These are phyloP conservation scores for Caenorhabditis imperialis DNA, from an alignment of 2,888 invertebrate species.

Conservation along the genomic window DNA sequence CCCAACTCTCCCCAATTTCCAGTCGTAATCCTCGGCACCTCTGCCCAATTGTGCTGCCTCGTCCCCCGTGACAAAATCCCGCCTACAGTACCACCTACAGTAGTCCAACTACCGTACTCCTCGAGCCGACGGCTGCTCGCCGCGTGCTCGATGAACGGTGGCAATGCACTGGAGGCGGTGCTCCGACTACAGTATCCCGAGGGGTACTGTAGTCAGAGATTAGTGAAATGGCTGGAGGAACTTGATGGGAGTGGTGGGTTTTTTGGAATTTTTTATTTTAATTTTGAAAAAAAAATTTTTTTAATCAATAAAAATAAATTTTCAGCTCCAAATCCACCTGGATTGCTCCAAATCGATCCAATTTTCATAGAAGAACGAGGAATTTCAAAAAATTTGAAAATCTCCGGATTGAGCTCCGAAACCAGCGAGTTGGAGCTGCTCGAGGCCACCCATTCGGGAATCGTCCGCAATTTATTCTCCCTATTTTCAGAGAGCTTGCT, in stretches of 20 bases:
- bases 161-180: slow-evolving; percentile 55
- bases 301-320: neutral
- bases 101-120: slow-evolving; percentile 53
- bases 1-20: slow-evolving; percentile 11
- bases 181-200: slow-evolving; percentile 15
- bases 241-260: slow-evolving; percentile 13
- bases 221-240: slow-evolving; percentile 13
- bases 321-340: too few species aligned
- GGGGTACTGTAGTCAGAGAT: neutral
- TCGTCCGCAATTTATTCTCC: slow-evolving; percentile 45
- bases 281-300: too few species aligned
- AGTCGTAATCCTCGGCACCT: slow-evolving; percentile 60
- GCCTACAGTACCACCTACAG: slow-evolving; percentile 24
- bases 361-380: slow-evolving; percentile 48
- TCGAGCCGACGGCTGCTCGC: slow-evolving; percentile 20
- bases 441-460: slow-evolving; percentile 45
- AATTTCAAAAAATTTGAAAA: slow-evolving; percentile 1
- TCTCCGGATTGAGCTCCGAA: neutral
- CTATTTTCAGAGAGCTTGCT: slow-evolving; percentile 39
- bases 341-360: slow-evolving; percentile 31
- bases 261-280: too few species aligned
- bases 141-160: slow-evolving; percentile 61
- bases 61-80: neutral
- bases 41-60: slow-evolving; percentile 56
- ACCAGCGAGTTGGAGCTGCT: slow-evolving; percentile 32